Percentiles rank a stretch among this genome's conserved stretches.
These are phyloP conservation scores for Hirtodrosophila confusa DNA, from an alignment of 2,888 invertebrate genomes.

Conservation along the genomic window DNA sequence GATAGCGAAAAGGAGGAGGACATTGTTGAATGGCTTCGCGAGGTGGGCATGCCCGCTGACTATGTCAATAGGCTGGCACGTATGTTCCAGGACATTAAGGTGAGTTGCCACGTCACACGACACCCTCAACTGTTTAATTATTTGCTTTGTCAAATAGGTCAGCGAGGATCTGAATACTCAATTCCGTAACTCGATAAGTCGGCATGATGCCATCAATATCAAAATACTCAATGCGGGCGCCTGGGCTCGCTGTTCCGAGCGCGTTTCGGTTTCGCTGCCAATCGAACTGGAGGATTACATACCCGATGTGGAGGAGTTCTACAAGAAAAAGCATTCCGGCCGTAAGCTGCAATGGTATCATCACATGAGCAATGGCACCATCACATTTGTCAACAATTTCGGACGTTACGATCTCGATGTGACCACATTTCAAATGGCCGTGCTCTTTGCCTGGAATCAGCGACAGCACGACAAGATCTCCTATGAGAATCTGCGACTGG, in stretches of 20 bases:
- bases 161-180: constrained; percentile 98
- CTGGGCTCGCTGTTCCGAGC: constrained; percentile 97
- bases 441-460: constrained; percentile 99
- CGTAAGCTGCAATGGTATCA: constrained; percentile 99
- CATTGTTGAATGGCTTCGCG: constrained; percentile 98
- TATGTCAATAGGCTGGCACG: constrained; percentile 98
- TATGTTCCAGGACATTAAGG: constrained; percentile 99
- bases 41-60: constrained; percentile 99
- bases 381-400: constrained; percentile 95
- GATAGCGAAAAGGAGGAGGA: constrained; percentile 99
- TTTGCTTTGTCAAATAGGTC: constrained; percentile 73
- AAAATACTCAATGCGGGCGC: constrained; percentile 99
- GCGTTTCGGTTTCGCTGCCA: constrained; percentile 97
- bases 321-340: constrained; percentile 98
- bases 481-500: constrained; percentile 98
- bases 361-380: constrained; percentile 99
- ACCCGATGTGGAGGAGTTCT: constrained; percentile 99
- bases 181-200: constrained; percentile 92
- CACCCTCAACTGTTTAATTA: not conserved
- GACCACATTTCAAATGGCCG: constrained; percentile 99
- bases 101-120: constrained; percentile 58
- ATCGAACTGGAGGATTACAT: constrained; percentile 99
- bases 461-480: constrained; percentile 95
- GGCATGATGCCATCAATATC: constrained; percentile 96
- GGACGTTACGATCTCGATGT: constrained; percentile 99